A percentile compares a stretch with the other conserved stretches of the same genome.
Conservation (phyloP, 2,888 invertebrate species). For the Nowickia ferox region DNA sequence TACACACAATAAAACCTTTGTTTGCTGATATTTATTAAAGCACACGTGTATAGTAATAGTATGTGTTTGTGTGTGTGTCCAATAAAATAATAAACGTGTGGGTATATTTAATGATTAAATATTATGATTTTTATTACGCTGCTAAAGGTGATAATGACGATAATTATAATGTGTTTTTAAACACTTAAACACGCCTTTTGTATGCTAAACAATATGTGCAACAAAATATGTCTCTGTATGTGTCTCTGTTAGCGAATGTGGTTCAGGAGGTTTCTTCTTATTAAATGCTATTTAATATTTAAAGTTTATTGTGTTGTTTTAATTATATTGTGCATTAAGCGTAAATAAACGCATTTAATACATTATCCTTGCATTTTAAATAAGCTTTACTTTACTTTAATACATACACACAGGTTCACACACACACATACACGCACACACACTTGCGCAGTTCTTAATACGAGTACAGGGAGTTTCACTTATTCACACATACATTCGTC, state of each 20-base stretch:
- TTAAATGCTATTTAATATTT: constrained; percentile 68
- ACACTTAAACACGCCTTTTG: constrained; percentile 49
- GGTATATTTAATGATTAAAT: constrained; percentile 16
- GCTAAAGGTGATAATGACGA: constrained; percentile 29
- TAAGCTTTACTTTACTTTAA: constrained; percentile 22
- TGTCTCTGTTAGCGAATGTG: constrained; percentile 5
- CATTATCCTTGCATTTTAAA: constrained; percentile 64
- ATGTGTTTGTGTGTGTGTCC: neutral
- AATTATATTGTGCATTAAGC: constrained; percentile 65
- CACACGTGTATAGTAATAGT: no score
- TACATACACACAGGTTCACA: neutral
- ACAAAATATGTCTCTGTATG: neutral
- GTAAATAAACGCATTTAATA: constrained; percentile 65
- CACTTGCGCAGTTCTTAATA: neutral
- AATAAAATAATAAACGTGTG: constrained; percentile 23
- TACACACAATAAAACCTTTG: neutral
- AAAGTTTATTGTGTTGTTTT: constrained; percentile 61
- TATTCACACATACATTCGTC: neutral
- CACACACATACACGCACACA: neutral
- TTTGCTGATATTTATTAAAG: neutral
- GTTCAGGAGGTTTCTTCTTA: constrained; percentile 51
- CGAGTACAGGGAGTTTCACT: neutral
- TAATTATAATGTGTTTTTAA: constrained; percentile 47
- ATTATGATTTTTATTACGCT: constrained; percentile 36
- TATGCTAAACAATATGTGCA: constrained; percentile 36